Conservation (phyloP, 2,888 invertebrate species). For the Trimorus sp. region DNA sequence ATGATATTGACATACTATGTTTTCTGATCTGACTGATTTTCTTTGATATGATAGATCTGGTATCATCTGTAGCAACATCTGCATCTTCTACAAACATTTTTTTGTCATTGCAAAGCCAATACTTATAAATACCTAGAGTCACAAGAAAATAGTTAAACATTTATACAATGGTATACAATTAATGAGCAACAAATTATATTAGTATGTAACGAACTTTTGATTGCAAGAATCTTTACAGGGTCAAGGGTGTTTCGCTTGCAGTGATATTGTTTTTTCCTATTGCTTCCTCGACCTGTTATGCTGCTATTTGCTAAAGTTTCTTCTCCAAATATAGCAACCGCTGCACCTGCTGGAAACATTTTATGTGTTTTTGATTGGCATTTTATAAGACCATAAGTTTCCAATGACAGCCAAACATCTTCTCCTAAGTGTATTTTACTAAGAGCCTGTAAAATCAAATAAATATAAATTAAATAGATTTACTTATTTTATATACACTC, state of each 20-base stretch:
- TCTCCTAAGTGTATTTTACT: conserved; percentile 13
- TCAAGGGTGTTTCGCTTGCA: conserved; percentile 5
- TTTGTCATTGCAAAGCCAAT: conserved; percentile 4
- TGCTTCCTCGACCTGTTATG: conserved; percentile 16
- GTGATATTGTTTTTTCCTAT: conserved; percentile 7
- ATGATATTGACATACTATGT: conserved; percentile 2
- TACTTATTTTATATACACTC: too few relatives aligned
- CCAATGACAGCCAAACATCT: conserved; percentile 5
- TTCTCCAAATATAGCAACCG: conserved; percentile 11
- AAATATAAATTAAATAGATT: not conserved
- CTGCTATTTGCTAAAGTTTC: conserved; percentile 11
- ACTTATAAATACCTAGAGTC: conserved; percentile 1
- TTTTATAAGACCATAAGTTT: not conserved
- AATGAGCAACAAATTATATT: not conserved
- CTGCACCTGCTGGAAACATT: conserved; percentile 9
- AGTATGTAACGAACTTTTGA: conserved; percentile 1
- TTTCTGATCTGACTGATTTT: not conserved
- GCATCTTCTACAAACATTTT: not conserved
- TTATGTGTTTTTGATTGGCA: conserved; percentile 9
- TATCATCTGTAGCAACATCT: not conserved
- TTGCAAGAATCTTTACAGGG: conserved; percentile 10
- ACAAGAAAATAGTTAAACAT: too few relatives aligned
- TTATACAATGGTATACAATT: not conserved
- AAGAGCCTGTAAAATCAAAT: not conserved
- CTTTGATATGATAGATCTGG: conserved; percentile 10